Base-by-base conservation (phyloP, 2,888 invertebrate species). In the Himalopsyche anomala region DNA sequence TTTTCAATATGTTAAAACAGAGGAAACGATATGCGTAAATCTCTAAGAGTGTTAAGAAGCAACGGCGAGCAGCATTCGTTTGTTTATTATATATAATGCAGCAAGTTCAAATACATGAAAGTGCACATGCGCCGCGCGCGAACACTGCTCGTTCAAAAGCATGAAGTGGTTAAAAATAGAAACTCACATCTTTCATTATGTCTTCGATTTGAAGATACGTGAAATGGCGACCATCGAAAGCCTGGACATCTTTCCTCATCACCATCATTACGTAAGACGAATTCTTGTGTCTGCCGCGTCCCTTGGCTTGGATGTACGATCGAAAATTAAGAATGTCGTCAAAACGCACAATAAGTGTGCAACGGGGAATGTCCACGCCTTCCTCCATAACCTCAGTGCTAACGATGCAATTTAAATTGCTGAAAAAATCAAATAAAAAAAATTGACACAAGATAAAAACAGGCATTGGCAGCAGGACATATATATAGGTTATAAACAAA, bases 261-360 rank as follows among this genome's bases (percentile, higher is more conserved):
- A 95, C 89, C 89, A 96, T 90, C 40, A 96, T 91, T 0, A 94
- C 91, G 89, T 93, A 97, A 12, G 91, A 91, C n/a, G 97, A 95
- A 9, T 81, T 84, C 55, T 84, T 84, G 56, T 81, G 79, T 9
- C 88, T 69, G 6, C 87, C 88, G 80, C 84, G 90, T 89, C 97
- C 98, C 94, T 98, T 98, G 87, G 97, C 96, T 91, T 98, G 98
- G 62, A 98, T 94, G 90, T 98, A 99, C 0, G 97, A 96, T 82
- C 97, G 93, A 89, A 96, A 97, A 89, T 96, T 95, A 83, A 92
- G 90, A 0, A 96, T 94, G 1, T 92, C 90, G 90, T 97, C 97
- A 90, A 95, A 97, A 82, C 96, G 94, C 28, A 98, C 90, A 0
- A 98, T 96, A 69, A 97, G 91, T 88, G 96, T 95, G 90, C 99